phyloP scores from a whole-genome alignment of 1,140 invertebrate genomes.

The Coenobita brevimanus region DNA sequence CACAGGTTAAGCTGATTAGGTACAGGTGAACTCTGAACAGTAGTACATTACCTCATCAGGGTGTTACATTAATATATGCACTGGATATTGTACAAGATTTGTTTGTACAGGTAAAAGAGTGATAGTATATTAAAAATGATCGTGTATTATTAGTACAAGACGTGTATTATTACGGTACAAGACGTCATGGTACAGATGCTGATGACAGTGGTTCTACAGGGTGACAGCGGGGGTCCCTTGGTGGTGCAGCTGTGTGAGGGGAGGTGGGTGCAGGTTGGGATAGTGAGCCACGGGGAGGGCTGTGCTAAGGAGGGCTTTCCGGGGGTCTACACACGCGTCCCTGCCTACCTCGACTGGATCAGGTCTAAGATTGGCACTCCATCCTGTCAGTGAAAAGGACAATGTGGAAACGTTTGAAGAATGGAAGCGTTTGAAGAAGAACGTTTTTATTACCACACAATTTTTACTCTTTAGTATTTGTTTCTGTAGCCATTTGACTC shows the following conservation, averaged over 20 bases:
- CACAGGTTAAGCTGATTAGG: no score
- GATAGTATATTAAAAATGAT: background rate
- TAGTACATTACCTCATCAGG: no score
- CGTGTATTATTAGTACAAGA: background rate
- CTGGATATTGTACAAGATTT: no score
- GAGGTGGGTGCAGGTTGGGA: conserved; percentile 85
- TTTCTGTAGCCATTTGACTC: no score
- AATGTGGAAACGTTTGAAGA: no score
- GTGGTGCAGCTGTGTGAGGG: conserved; percentile 81
- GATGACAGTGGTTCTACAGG: conserved; percentile 75
- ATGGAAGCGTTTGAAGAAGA: no score
- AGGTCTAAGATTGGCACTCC: background rate
- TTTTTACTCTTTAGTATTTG: no score
- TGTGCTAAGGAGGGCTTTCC: conserved; percentile 71
- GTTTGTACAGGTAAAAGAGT: no score
- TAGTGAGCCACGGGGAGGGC: conserved; percentile 74
- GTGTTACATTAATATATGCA: no score
- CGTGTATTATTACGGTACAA: background rate
- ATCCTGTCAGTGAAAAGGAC: background rate
- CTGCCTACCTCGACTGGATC: conserved; percentile 8
- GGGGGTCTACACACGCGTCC: conserved; percentile 71
- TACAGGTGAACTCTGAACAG: no score
- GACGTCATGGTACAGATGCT: background rate
- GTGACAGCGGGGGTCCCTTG: conserved; percentile 89
- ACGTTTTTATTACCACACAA: no score